Conservation (phyloP, 1,140 invertebrate genomes). For the Drosophila tani region DNA sequence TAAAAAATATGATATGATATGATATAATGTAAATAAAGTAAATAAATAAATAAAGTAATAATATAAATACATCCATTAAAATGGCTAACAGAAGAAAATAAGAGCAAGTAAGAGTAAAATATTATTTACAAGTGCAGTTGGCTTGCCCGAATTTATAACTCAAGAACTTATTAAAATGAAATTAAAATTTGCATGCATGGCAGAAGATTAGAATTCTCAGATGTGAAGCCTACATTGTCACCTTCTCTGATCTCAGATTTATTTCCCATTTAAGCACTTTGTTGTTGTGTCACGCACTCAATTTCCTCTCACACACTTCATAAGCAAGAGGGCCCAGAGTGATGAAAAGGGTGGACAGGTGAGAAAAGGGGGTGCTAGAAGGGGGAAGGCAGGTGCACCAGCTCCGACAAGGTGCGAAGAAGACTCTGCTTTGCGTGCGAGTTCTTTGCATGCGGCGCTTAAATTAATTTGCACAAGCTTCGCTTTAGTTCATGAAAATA, state of each 20-base stretch:
- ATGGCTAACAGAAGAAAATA: too few species aligned
- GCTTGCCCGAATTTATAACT: too few species aligned
- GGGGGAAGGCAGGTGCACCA: conserved; percentile 9
- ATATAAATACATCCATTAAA: too few species aligned
- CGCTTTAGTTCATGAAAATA: conserved; percentile 44
- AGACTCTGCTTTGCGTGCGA: conserved; percentile 50
- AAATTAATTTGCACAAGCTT: conserved; percentile 72
- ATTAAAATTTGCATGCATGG: neutral
- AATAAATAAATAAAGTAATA: too few species aligned
- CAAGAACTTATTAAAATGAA: neutral
- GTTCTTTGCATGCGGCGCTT: conserved; percentile 71
- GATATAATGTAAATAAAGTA: too few species aligned
- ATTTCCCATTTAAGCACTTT: conserved; percentile 2
- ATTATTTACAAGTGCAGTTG: too few species aligned
- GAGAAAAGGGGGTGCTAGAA: neutral
- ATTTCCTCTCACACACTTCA: conserved; percentile 9
- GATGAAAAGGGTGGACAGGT: conserved; percentile 2
- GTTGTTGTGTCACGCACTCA: conserved; percentile 29
- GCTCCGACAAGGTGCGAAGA: conserved; percentile 47
- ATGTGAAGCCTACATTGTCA: conserved; percentile 1
- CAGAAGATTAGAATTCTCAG: neutral
- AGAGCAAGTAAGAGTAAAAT: too few species aligned
- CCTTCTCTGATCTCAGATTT: conserved; percentile 12
- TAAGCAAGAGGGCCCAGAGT: neutral
- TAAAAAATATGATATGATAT: too few species aligned